Evolutionary conservation across 2,797 vertebrate species (phyloP).

Genomic region (Mionectes olivaceus): DNA sequence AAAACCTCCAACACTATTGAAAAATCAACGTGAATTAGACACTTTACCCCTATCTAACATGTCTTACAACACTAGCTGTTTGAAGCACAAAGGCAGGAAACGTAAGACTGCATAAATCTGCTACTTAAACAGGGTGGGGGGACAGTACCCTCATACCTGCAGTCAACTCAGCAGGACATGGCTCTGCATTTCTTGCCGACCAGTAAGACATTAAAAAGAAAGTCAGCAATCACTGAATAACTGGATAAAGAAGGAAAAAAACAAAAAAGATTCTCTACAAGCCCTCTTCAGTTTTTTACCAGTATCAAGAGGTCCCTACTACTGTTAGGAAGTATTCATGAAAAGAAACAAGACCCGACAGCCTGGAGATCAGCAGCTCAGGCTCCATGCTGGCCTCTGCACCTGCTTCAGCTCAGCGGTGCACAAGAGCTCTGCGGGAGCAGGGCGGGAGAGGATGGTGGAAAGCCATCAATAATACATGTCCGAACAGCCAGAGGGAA

Average conservation of each 20-base stretch:
- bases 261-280: background rate
- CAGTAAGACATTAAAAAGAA: background rate
- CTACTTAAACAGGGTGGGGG: background rate
- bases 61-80: background rate
- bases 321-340: constrained; percentile 26
- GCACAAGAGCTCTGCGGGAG: constrained; percentile 37
- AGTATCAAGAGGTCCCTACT: background rate
- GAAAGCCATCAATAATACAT: constrained; percentile 67
- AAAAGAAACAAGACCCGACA: constrained; percentile 51
- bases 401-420: constrained; percentile 56
- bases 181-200: background rate
- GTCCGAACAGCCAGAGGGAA: background rate
- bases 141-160: background rate
- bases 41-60: background rate
- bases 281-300: background rate
- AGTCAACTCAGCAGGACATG: background rate
- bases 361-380: background rate
- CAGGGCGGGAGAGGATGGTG: background rate
- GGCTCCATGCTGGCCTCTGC: background rate
- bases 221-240: background rate
- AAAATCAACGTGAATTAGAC: background rate
- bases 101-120: background rate
- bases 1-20: background rate
- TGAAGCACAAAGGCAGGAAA: background rate
- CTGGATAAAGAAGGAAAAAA: background rate